A percentile compares a stretch with the other conserved stretches of the same genome.
Conservation (phyloP, 2,888 invertebrate species). For the Rhorus exstirpatorius region DNA sequence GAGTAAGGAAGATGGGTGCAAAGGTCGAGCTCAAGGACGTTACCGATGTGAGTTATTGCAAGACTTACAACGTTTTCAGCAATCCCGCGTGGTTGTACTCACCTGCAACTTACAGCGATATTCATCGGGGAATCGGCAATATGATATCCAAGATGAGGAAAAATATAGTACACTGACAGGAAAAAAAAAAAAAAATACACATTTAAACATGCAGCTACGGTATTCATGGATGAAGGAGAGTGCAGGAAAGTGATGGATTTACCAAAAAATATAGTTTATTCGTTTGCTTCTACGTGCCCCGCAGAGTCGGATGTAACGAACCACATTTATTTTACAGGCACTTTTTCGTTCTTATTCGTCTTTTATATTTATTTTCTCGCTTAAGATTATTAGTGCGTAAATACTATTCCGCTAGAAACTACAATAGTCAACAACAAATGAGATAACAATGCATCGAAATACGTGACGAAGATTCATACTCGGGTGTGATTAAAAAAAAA, state of each 20-base stretch:
- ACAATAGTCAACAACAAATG: slow-evolving; percentile 84
- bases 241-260: slow-evolving; percentile 31
- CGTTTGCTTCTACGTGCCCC: slow-evolving; percentile 62
- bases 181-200: not conserved
- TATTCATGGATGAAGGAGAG: slow-evolving; percentile 24
- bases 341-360: slow-evolving; percentile 37
- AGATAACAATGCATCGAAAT: slow-evolving; percentile 81
- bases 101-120: slow-evolving; percentile 85
- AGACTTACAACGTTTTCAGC: slow-evolving; percentile 86
- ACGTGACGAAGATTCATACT: slow-evolving; percentile 70
- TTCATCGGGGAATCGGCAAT: slow-evolving; percentile 87
- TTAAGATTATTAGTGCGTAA: slow-evolving; percentile 71
- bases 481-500: slow-evolving; percentile 39
- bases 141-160: slow-evolving; percentile 82
- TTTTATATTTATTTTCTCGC: slow-evolving; percentile 56
- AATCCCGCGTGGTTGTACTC: slow-evolving; percentile 88
- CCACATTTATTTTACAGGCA: slow-evolving; percentile 50
- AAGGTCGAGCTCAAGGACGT: slow-evolving; percentile 83
- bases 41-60: slow-evolving; percentile 86
- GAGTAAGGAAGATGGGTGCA: slow-evolving; percentile 86
- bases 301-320: slow-evolving; percentile 57
- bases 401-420: slow-evolving; percentile 77
- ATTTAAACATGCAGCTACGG: not conserved
- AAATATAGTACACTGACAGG: slow-evolving; percentile 61
- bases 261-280: slow-evolving; percentile 74